Evolutionary conservation across 2,113 vertebrate genomes (phyloP), one percentile per base, ranked within the genome.

Genomic region (Rana temporaria): DNA sequence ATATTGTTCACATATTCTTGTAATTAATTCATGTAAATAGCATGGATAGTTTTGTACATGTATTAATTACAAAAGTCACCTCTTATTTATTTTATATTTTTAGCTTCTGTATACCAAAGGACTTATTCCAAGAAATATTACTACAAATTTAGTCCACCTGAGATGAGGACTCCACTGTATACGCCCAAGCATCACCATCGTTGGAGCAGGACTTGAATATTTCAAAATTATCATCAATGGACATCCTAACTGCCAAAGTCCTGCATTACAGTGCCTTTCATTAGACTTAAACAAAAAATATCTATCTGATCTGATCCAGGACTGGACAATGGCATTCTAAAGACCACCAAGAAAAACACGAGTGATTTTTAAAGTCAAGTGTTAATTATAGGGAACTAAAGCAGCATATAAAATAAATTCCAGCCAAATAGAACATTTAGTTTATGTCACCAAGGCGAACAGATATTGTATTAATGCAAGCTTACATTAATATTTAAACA

Each of bases 101-200:
- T 91, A 99, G 98, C 98, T 16, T 99, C 98, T 57, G 90, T 88
- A 86, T 98, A 95, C 91, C 97, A 98, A 93, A 96, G 93, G 93
- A 92, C 90, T 88, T 96, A 95, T 79, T 90, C 93, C 85, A 93
- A 93, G 91, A 95, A 93, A 90, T 95, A 95, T 85, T 92, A 91
- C 85, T 90, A 95, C 87, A 96, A 95, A 92, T 92, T 93, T 93
- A 93, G 89, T 88, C 93, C 91, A 81, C 94, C 92, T 85, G 94
- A 90, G 92, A 94, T 91, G 87, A 93, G 91, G 87, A 91, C 92
- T 80, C 93, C 93, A 0, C 85, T 94, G 85, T 95, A 96, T 53
- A 85, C 91, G 0, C 87, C 90, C 19, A 92, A 89, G 85, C 93
- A 95, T 68, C 93, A 92, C 34, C 92, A 95, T 83, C 94, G 87